A percentile compares a stretch with the other conserved stretches of the same genome.
phyloP scores from a whole-genome alignment of 1,140 invertebrate species.

The Drosophila santomea region DNA sequence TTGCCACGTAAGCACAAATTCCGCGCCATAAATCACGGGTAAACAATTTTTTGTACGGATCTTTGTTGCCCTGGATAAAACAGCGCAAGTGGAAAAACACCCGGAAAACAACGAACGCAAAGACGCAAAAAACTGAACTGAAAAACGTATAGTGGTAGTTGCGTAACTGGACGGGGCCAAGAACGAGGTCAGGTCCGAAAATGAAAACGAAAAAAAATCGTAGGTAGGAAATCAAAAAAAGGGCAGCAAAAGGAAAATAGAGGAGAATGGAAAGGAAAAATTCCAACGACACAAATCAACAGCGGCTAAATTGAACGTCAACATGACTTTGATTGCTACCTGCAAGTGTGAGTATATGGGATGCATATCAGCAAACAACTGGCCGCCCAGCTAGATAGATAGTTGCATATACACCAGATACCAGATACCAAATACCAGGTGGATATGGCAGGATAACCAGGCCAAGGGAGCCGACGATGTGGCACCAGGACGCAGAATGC shows the following conservation, averaged over 20 bases:
- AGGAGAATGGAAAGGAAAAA: constrained; percentile 18
- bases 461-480: constrained; percentile 1
- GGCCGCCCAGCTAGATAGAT: constrained; percentile 1
- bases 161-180: constrained; percentile 61
- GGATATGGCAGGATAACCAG: neutral
- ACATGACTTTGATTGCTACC: constrained; percentile 74
- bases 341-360: constrained; percentile 33
- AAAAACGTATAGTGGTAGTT: constrained; percentile 59
- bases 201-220: constrained; percentile 4
- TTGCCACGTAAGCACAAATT: constrained; percentile 72
- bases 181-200: constrained; percentile 44
- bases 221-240: constrained; percentile 18
- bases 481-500: neutral
- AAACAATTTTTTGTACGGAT: constrained; percentile 55
- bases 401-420: too few relatives aligned
- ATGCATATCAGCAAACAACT: constrained; percentile 56
- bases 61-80: constrained; percentile 36
- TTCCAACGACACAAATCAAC: constrained; percentile 73
- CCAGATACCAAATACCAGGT: constrained; percentile 22
- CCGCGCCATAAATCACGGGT: constrained; percentile 76
- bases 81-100: constrained; percentile 28
- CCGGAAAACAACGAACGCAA: constrained; percentile 7
- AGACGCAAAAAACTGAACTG: constrained; percentile 8
- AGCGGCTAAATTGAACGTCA: constrained; percentile 77
- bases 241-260: constrained; percentile 11